Evolutionary conservation across 2,113 vertebrate genomes (phyloP).

Genomic region (Sinocyclocheilus rhinocerous): DNA sequence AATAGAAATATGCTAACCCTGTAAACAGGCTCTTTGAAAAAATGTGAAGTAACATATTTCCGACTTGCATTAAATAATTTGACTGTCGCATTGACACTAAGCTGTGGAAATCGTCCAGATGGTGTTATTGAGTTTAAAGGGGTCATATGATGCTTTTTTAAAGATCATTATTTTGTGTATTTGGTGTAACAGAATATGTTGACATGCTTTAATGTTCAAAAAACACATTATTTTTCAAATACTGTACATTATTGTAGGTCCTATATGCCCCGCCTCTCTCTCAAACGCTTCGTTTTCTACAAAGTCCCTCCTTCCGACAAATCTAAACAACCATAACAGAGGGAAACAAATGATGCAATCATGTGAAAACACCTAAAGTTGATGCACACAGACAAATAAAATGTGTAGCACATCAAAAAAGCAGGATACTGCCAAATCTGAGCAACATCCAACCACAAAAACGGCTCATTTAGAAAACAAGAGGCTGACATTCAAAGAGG

Average conservation of each 20-base stretch:
- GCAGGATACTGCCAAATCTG: not conserved
- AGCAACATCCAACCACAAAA: conserved; percentile 32
- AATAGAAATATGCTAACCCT: not conserved
- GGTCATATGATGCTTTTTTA: too few species aligned
- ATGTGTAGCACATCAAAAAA: conserved; percentile 31
- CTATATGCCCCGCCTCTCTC: too few species aligned
- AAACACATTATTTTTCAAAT: too few species aligned
- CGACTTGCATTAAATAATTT: conserved; percentile 20
- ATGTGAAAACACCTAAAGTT: conserved; percentile 26
- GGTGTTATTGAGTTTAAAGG: not conserved
- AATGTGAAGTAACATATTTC: not conserved
- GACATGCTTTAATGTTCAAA: too few species aligned
- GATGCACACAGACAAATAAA: not conserved
- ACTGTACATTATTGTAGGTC: too few species aligned
- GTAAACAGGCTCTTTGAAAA: not conserved
- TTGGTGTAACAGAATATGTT: too few species aligned
- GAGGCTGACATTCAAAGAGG: not conserved
- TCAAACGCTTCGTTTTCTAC: too few species aligned
- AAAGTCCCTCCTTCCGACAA: too few species aligned
- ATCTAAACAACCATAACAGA: conserved; percentile 30
- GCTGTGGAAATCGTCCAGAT: conserved; percentile 9
- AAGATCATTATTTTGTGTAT: too few species aligned
- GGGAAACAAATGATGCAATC: conserved; percentile 45
- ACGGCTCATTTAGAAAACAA: conserved; percentile 17
- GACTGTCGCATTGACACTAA: not conserved